Conservation (phyloP, 2,113 vertebrate species). For the Asarcornis scutulata region DNA sequence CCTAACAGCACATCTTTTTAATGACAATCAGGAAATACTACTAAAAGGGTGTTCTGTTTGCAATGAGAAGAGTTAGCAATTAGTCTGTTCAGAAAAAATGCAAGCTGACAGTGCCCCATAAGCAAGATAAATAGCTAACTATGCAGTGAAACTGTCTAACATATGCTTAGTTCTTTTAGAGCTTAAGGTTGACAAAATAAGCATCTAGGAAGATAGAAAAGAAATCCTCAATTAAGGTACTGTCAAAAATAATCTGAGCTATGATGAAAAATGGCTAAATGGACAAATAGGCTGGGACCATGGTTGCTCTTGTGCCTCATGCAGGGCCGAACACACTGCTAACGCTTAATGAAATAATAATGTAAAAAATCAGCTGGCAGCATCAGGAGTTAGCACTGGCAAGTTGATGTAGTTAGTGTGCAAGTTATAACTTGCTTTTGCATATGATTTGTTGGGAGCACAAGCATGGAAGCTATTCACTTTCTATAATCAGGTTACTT, state of each 20-base stretch:
- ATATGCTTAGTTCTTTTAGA: conserved; percentile 43
- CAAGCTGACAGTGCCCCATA: conserved; percentile 29
- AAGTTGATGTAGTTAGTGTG: not conserved
- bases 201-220: conserved; percentile 42
- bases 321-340: not conserved
- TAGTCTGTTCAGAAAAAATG: conserved; percentile 3
- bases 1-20: not conserved
- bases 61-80: conserved; percentile 15
- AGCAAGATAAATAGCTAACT: conserved; percentile 57
- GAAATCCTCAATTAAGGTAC: conserved; percentile 47
- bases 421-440: not conserved
- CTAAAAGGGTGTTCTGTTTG: conserved; percentile 1
- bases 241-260: conserved; percentile 55
- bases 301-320: not conserved
- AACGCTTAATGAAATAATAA: not conserved
- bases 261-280: conserved; percentile 47
- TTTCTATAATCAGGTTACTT: not conserved
- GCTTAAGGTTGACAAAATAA: conserved; percentile 57
- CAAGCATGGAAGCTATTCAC: not conserved
- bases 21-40: conserved; percentile 9
- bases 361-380: not conserved
- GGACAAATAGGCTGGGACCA: not conserved
- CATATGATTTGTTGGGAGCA: not conserved
- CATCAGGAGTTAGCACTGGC: not conserved
- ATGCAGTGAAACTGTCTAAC: conserved; percentile 30